Base-by-base conservation (phyloP, 2,888 invertebrate species). In the Balanococcus diminutus region DNA sequence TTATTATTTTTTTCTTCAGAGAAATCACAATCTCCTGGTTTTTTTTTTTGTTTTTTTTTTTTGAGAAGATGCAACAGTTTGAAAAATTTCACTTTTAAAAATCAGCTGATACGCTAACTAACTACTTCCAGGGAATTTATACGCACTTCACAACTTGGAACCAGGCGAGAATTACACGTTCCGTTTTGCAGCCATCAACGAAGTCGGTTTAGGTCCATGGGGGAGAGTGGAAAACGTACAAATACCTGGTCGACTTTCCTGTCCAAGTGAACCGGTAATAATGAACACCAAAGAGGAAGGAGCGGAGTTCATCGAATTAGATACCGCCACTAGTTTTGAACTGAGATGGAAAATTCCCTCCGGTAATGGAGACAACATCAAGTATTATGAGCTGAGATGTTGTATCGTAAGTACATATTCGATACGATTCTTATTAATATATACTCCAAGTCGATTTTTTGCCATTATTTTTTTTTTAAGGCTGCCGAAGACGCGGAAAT, bases 341-440 rank as follows among this genome's bases (percentile, higher is more conserved):
- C 90, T 97, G 25, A 92, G 94, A 89, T 97, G 97, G 97, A 93
- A 93, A 88, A 93, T 95, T 83, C 96, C 97, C 0, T 93, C 94
- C 84, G 95, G 97, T 89, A 97, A 97, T 90, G 97, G 97, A 9
- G 96, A 96, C 90, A 95, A 94, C 32, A 96, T 97, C 89, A 94
- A 95, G 89, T 92, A 92, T 90, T 97, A 96, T 90, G 92, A 94
- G 90, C 92, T 97, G 88, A 93, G 92, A 89, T 95, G 94, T 90
- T 96, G 96, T 90, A 93, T 94, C 89, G 95, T 96, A 91, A 93
- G 92, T 91, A 32, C 67, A 67, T 25, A 81, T 56, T 6, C 6
- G 6, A n/a, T n/a, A n/a, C 16, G 5, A 61, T 9, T 2, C n/a
- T 6, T 9, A 81, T n/a, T 16, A 22, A 16, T 25, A n/a, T n/a